A percentile compares a stretch with the other conserved stretches of the same genome.
Conservation (phyloP, 92 coral and sea anemone species). For the Parazoanthus swiftii region DNA sequence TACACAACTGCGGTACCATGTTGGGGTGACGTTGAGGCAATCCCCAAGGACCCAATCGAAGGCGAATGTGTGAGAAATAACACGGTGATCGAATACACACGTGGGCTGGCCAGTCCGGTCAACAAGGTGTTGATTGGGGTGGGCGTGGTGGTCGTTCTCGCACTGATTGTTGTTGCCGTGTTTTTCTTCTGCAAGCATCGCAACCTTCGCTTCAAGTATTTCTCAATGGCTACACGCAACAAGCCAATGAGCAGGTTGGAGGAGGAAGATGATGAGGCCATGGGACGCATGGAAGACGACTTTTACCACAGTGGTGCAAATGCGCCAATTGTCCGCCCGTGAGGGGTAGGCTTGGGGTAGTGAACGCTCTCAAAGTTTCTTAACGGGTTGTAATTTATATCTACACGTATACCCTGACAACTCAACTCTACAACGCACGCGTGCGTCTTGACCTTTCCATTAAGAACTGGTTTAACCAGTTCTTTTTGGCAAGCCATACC, state of each 20-base stretch:
- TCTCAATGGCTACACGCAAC: conserved; percentile 59
- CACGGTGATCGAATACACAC: background rate
- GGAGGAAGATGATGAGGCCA: conserved; percentile 74
- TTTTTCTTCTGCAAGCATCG: conserved; percentile 80
- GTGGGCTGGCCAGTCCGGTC: conserved; percentile 8
- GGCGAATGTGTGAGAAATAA: background rate
- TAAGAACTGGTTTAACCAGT: too few relatives aligned
- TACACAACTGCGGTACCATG: conserved; percentile 53
- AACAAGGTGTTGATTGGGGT: conserved; percentile 77
- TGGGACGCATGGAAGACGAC: conserved; percentile 56
- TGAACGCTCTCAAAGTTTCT: background rate
- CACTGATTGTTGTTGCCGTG: conserved; percentile 55
- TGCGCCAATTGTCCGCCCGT: conserved; percentile 36
- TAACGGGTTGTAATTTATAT: background rate
- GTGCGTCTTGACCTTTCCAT: too few relatives aligned
- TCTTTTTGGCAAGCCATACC: too few relatives aligned
- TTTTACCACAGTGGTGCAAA: conserved; percentile 44
- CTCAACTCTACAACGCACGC: too few relatives aligned
- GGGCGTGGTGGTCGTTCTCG: conserved; percentile 69
- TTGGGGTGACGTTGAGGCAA: conserved; percentile 62
- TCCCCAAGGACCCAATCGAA: conserved; percentile 24
- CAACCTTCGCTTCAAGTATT: conserved; percentile 65
- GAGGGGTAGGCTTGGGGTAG: conserved; percentile 4
- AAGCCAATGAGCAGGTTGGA: conserved; percentile 87
- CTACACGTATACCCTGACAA: too few relatives aligned